Base-by-base conservation (phyloP, 2,888 invertebrate species). In the Lapara coniferarum region DNA sequence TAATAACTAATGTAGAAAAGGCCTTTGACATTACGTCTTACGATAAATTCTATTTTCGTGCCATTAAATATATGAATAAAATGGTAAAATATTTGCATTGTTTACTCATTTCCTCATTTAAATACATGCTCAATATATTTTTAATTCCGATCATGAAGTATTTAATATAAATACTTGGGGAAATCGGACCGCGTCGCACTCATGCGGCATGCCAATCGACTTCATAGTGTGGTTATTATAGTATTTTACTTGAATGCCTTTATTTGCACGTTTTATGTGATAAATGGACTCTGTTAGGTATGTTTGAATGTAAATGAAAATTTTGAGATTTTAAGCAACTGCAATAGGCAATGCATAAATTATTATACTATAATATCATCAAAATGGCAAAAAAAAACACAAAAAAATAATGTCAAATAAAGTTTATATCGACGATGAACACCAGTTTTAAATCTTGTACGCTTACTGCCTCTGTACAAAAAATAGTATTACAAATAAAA, bases 91-190 rank as follows among this genome's bases (percentile, higher is more conserved):
- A 67, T 51, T 49, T 12, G 57, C 70, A 70, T 70, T 71, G 66
- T 72, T 73, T 71, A 67, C 70, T 70, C 63, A 68, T 67, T 76
- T 76, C 70, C 71, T 71, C 2, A 71, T 73, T 75, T 71, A 73
- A 69, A 67, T 68, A n/a, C 12, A 73, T 70, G 74, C 74, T 75
- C 70, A 74, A 70, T 69, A 71, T 70, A 68, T 73, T 79, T 76
- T 75, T 73, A 74, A 85, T 84, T 77, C 80, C 70, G 76, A 73
- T 75, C 79, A 84, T 83, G 81, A 68, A 74, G 74, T 76, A 75
- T 75, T 83, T 81, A 83, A 82, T 81, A 81, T 80, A 80, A 80
- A 81, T 79, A 80, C 49, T 49, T 70, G 72, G 76, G 81, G 81
- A 79, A 79, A 78, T 78, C 76, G 75, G 72, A 73, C 69, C 68